These are phyloP conservation scores for Sebastes itinus DNA, from an alignment of 2,797 vertebrate genomes.

Conservation along the genomic window DNA sequence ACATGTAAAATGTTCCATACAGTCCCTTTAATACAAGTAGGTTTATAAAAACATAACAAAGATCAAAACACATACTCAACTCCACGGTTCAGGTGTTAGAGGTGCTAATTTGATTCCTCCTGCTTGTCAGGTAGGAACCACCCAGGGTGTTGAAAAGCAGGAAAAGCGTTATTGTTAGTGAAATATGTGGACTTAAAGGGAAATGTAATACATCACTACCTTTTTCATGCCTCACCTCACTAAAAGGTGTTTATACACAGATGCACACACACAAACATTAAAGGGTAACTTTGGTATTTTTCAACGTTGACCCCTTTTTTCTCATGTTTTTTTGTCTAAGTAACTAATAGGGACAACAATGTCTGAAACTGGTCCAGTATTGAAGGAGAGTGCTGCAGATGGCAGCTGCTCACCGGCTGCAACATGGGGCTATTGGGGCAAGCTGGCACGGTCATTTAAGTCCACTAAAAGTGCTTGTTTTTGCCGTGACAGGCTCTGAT, in stretches of 20 bases:
- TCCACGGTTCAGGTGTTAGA: not conserved
- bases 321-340: no score
- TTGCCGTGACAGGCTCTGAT: no score
- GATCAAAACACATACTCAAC: not conserved
- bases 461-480: no score
- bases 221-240: constrained; percentile 11
- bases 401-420: no score
- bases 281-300: no score
- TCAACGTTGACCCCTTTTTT: no score
- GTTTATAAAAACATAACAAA: not conserved
- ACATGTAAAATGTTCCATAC: fast-evolving
- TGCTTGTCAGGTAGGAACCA: not conserved
- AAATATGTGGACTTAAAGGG: constrained; percentile 12
- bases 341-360: no score
- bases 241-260: not conserved
- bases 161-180: no score
- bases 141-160: not conserved
- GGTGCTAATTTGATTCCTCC: not conserved
- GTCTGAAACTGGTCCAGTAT: no score
- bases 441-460: no score
- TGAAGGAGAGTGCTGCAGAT: no score
- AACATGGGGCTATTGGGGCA: no score
- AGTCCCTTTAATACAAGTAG: not conserved
- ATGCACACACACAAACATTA: not conserved
- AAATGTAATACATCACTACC: constrained; percentile 36